These are phyloP conservation scores for Hydropsyche tenuis DNA, from an alignment of 1,140 invertebrate species.

Conservation along the genomic window DNA sequence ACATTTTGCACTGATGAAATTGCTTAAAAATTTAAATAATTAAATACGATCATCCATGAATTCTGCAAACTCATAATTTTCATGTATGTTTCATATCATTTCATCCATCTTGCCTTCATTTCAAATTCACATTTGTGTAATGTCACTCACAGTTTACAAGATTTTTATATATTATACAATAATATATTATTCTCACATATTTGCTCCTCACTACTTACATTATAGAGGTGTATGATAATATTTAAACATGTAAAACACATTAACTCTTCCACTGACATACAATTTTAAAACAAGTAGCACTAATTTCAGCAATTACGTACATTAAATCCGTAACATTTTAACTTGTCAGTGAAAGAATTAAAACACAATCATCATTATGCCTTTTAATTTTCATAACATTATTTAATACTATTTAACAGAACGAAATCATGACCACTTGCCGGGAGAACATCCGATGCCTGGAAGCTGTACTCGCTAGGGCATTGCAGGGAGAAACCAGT, in stretches of 20 bases:
- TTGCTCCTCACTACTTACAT: too few relatives aligned
- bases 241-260: not conserved
- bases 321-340: not conserved
- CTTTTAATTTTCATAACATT: not conserved
- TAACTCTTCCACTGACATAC: conserved; percentile 20
- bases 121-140: too few relatives aligned
- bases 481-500: conserved; percentile 56
- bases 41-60: too few relatives aligned
- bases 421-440: conserved; percentile 76
- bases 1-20: too few relatives aligned
- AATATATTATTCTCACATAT: too few relatives aligned
- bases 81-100: too few relatives aligned
- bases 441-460: conserved; percentile 75
- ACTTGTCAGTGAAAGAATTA: conserved; percentile 19
- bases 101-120: too few relatives aligned
- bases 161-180: too few relatives aligned
- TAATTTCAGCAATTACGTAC: not conserved
- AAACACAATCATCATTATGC: not conserved
- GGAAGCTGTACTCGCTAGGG: conserved; percentile 63
- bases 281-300: not conserved
- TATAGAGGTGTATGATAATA: too few relatives aligned
- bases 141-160: too few relatives aligned
- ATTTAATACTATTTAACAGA: conserved; percentile 63
- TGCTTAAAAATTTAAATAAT: too few relatives aligned
- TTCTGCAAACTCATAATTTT: too few relatives aligned